A percentile compares a stretch with the other conserved stretches of the same genome.
phyloP scores from a whole-genome alignment of 2,888 invertebrate genomes.

The Diplolepis rosae region DNA sequence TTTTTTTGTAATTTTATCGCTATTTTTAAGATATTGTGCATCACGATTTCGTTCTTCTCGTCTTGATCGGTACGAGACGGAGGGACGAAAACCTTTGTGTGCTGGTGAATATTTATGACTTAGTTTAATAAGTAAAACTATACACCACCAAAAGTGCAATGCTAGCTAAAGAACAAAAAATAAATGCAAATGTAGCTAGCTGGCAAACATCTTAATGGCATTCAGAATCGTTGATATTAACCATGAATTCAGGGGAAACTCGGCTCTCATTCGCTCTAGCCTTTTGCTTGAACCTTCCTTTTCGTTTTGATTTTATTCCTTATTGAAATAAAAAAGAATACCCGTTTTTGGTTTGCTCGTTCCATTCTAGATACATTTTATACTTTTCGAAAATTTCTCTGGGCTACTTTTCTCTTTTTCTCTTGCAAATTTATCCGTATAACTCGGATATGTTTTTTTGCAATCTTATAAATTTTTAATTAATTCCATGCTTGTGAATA shows the following conservation, averaged over 20 bases:
- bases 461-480: background rate
- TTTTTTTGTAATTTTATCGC: slow-evolving; percentile 1
- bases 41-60: background rate
- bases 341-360: background rate
- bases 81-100: slow-evolving; percentile 3
- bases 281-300: slow-evolving; percentile 7
- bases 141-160: slow-evolving; percentile 24
- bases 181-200: slow-evolving; percentile 18
- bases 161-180: background rate
- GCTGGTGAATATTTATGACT: slow-evolving; percentile 28
- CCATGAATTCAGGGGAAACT: slow-evolving; percentile 17
- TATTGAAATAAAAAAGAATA: background rate
- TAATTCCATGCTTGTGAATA: background rate
- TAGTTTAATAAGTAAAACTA: slow-evolving; percentile 13
- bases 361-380: background rate
- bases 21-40: slow-evolving; percentile 19
- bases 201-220: slow-evolving; percentile 10
- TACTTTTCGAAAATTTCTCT: background rate
- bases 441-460: background rate
- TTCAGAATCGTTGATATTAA: background rate
- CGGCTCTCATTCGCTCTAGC: slow-evolving; percentile 25
- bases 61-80: slow-evolving; percentile 4
- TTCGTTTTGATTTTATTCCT: background rate
- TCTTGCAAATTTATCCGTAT: background rate
- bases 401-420: background rate